A percentile compares a stretch with the other conserved stretches of the same genome.
Evolutionary conservation across 1,140 invertebrate species (phyloP).

Genomic region (Pseudobourletiella spinata): DNA sequence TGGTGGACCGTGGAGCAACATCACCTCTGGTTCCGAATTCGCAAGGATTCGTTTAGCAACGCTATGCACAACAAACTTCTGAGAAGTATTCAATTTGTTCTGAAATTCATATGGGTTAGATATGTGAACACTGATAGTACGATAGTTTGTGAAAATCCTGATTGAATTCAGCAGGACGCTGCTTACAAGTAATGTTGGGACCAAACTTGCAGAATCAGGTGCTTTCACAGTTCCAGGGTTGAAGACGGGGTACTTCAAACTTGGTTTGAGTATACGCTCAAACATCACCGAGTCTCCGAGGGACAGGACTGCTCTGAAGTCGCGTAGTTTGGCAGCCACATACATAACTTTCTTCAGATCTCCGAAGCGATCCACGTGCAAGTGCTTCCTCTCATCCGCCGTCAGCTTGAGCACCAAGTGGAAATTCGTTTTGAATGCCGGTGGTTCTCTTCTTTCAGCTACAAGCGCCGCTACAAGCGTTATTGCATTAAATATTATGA

Average conservation of each 20-base stretch:
- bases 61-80: slow-evolving; percentile 5
- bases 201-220: no score
- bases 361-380: no score
- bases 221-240: not conserved
- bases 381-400: not conserved
- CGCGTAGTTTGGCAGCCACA: slow-evolving; percentile 17
- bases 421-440: not conserved
- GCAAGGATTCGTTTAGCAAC: not conserved
- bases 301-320: slow-evolving; percentile 9
- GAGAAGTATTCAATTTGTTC: slow-evolving; percentile 2
- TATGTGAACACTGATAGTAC: no score
- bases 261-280: not conserved
- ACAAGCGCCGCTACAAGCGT: no score
- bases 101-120: no score
- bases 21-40: slow-evolving; percentile 16
- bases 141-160: no score
- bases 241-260: not conserved
- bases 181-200: no score
- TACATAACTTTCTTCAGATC: slow-evolving; percentile 15
- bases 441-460: no score
- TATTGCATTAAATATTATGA: no score
- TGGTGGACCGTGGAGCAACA: slow-evolving; percentile 30
- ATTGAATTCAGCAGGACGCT: no score
- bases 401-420: not conserved
- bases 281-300: slow-evolving; percentile 4